Base-by-base conservation (phyloP, 2,888 invertebrate genomes). In the Maniola hyperantus region DNA sequence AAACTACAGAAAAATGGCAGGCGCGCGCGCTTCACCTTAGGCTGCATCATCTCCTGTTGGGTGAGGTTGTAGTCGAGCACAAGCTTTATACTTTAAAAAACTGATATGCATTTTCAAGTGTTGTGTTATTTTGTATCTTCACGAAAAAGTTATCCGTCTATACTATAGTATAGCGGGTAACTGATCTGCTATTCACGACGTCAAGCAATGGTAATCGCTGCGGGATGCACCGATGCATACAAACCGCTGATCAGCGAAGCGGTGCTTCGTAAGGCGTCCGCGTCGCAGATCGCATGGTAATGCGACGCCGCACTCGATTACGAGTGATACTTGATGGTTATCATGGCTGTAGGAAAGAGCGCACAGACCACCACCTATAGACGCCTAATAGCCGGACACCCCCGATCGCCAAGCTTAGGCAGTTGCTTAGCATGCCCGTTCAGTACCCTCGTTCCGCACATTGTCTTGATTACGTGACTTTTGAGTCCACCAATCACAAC, bases 241-340 rank as follows among this genome's bases (percentile, higher is more conserved):
- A 77, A 83, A 87, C 83, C 74, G 75, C 74, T 75, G 72, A 76
- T 86, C 57, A 54, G 34, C 6, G 13, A 18, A 39, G 39, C 55
- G 50, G 60, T 36, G 50, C 36, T 51, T 82, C 76, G 81, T 80
- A 85, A 79, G 70, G 76, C 73, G 71, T 77, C 73, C 87, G 85
- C 86, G 88, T 87, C 78, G 73, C 68, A 65, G 73, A 69, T 70
- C 53, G 20, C 33, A 36, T 42, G 70, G 70, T 72, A 70, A 62
- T 26, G 60, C 71, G 64, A 66, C 64, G 61, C 63, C 67, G 51
- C 66, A 55, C 33, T 68, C 66, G 66, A 70, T 71, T 67, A 64
- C 60, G 6, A 44, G n/a, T 26, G 50, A 39, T 26, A 51, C 50
- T 44, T 18, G 33, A 59, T 59, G 50, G 11, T 39, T 46, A 26